Evolutionary conservation across 2,113 vertebrate genomes (phyloP).

Genomic region (Spheniscus mendiculus): DNA sequence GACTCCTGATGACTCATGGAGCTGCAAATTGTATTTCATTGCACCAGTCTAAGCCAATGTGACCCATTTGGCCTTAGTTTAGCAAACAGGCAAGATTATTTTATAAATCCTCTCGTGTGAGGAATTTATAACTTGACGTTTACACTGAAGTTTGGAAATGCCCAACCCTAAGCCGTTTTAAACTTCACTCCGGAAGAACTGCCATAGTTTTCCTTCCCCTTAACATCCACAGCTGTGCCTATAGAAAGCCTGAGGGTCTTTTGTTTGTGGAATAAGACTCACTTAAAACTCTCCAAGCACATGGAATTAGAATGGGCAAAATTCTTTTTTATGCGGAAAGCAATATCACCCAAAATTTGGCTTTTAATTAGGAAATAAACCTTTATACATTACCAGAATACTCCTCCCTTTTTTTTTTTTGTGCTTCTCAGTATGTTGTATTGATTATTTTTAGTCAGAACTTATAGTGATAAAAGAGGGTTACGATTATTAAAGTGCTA

Average conservation of each 20-base stretch:
- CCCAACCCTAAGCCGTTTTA: not conserved
- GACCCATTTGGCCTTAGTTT: not conserved
- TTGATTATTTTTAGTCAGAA: slow-evolving; percentile 28
- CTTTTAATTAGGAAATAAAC: slow-evolving; percentile 36
- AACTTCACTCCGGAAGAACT: not conserved
- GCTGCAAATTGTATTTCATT: not conserved
- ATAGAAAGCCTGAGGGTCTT: not conserved
- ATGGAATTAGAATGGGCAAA: not conserved
- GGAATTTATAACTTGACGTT: not conserved
- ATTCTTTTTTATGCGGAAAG: not conserved
- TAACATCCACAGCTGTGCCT: not conserved
- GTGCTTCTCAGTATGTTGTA: not conserved
- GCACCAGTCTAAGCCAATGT: not conserved
- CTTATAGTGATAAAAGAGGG: not conserved
- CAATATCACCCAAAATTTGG: not conserved
- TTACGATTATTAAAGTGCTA: slow-evolving; percentile 34
- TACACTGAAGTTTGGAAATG: not conserved
- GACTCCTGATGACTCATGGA: not conserved
- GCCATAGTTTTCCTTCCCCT: not conserved
- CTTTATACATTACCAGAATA: not conserved
- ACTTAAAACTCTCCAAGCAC: not conserved
- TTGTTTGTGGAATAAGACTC: not conserved
- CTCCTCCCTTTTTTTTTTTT: not conserved
- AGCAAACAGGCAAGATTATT: not conserved
- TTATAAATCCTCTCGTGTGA: not conserved